Conservation (phyloP, 2,797 vertebrate genomes). For the Rhinogobio ventralis region DNA sequence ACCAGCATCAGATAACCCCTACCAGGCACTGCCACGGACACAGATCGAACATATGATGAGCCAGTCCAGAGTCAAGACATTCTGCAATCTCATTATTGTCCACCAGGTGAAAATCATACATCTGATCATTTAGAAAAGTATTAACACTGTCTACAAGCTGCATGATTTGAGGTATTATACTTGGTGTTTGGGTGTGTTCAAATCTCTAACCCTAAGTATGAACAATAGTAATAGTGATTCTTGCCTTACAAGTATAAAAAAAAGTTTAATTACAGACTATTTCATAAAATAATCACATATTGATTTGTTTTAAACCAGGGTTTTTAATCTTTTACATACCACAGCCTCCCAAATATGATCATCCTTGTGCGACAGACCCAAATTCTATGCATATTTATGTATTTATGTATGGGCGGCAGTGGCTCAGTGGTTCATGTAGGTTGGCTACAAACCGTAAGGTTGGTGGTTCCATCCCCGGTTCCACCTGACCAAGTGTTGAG, state of each 20-base stretch:
- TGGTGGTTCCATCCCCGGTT: too few relatives aligned
- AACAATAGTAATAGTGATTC: background rate
- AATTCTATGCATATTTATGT: too few relatives aligned
- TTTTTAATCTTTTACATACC: background rate
- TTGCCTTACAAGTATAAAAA: background rate
- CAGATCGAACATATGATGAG: constrained; percentile 13
- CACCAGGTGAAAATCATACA: background rate
- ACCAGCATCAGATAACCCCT: constrained; percentile 25
- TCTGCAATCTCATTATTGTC: background rate
- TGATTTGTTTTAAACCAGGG: background rate
- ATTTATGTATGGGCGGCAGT: too few relatives aligned
- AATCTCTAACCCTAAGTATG: background rate
- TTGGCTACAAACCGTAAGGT: too few relatives aligned
- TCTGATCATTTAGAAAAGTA: background rate
- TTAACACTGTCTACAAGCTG: background rate
- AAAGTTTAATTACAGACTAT: background rate
- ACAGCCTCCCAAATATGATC: too few relatives aligned
- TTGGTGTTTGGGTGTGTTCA: background rate
- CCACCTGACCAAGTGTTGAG: too few relatives aligned
- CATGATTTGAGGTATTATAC: background rate
- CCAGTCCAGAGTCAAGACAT: background rate
- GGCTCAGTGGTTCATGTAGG: too few relatives aligned
- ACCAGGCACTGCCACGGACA: constrained; percentile 20
- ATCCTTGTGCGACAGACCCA: too few relatives aligned
- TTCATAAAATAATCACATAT: background rate